phyloP scores from a whole-genome alignment of 2,888 invertebrate species.

The Lamellibrachia columna region DNA sequence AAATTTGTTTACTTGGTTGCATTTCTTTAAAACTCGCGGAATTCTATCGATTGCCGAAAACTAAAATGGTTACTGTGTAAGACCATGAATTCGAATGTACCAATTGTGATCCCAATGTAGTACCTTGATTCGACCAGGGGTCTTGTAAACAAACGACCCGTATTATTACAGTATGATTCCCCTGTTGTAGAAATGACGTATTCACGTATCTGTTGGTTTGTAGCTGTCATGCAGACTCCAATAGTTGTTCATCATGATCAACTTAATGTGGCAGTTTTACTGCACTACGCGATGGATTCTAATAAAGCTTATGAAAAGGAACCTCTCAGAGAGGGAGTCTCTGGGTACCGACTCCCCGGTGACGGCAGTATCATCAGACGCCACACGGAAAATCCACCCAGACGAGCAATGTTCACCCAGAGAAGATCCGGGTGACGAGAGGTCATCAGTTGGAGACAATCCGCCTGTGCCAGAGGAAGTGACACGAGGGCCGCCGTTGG shows the following conservation, averaged over 20 bases:
- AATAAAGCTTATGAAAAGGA: not conserved
- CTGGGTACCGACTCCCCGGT: not conserved
- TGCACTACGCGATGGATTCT: not conserved
- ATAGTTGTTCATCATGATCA: not conserved
- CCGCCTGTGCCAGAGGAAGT: not conserved
- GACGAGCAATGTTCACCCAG: not conserved
- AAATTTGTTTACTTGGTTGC: too few relatives aligned
- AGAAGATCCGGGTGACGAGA: not conserved
- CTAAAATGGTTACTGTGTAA: too few relatives aligned
- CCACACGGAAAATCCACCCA: not conserved
- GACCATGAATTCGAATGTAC: too few relatives aligned
- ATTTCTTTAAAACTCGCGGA: too few relatives aligned
- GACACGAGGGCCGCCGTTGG: not conserved
- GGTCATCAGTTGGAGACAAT: not conserved
- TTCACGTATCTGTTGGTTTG: not conserved
- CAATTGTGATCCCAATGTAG: too few relatives aligned
- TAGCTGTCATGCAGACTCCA: not conserved
- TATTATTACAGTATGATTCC: not conserved
- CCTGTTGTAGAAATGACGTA: not conserved
- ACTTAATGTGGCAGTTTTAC: not conserved
- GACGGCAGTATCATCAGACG: not conserved
- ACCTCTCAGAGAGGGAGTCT: not conserved
- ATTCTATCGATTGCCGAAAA: too few relatives aligned
- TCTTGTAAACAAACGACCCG: too few relatives aligned
- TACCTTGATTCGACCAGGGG: too few relatives aligned